A percentile compares a stretch with the other conserved stretches of the same genome.
phyloP scores from a whole-genome alignment of 1,140 invertebrate species.

The Hyphantria cunea region DNA sequence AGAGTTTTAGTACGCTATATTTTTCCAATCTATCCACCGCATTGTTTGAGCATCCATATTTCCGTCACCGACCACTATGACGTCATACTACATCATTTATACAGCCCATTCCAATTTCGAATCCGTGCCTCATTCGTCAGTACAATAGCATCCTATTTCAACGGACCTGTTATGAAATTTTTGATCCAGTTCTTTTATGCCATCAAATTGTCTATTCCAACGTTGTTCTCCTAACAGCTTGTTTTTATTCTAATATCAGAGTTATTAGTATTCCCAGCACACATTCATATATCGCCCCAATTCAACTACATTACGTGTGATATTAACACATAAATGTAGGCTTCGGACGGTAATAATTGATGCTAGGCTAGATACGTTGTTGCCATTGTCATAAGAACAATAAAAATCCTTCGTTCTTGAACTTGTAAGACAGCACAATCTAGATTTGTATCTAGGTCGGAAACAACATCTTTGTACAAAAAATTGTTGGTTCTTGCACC shows the following conservation, averaged over 20 bases:
- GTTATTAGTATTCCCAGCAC: neutral
- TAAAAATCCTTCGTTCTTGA: neutral
- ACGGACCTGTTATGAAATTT: neutral
- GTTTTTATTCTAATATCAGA: constrained; percentile 9
- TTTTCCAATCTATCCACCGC: neutral
- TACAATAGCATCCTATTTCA: constrained; percentile 1
- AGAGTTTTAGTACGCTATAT: neutral
- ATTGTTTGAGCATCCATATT: constrained; percentile 7
- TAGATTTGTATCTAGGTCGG: constrained; percentile 34
- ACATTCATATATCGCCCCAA: constrained; percentile 10
- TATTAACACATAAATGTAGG: neutral
- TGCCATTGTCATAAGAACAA: neutral
- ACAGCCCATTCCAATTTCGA: constrained; percentile 1
- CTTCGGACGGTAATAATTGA: neutral
- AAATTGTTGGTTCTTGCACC: constrained; percentile 38
- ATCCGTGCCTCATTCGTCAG: neutral
- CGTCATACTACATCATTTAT: constrained; percentile 6
- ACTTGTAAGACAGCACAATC: constrained; percentile 32
- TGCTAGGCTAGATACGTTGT: neutral
- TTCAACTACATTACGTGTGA: constrained; percentile 4
- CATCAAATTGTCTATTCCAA: neutral
- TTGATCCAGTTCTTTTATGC: neutral
- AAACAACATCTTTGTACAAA: constrained; percentile 36
- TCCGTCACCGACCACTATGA: constrained; percentile 6
- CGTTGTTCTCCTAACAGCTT: neutral